Conservation (phyloP, 2,888 invertebrate genomes). For the Luperina testacea region DNA sequence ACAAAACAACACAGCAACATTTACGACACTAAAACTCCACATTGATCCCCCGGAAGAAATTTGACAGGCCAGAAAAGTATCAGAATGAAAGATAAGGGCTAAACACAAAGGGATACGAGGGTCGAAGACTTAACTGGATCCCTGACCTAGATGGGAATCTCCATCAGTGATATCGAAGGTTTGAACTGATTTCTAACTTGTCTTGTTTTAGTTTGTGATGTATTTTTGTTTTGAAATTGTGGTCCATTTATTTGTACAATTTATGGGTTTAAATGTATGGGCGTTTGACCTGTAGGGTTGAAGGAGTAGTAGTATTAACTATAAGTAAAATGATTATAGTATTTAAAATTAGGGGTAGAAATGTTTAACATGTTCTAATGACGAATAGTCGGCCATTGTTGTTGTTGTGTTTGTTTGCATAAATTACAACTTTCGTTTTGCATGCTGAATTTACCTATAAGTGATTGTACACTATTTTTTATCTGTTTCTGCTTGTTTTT, state of each 20-base stretch:
- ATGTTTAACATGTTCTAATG: not conserved
- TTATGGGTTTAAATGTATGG: not conserved
- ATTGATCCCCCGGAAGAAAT: constrained; percentile 56
- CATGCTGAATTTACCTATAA: too few species aligned
- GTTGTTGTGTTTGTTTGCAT: too few species aligned
- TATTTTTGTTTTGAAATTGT: constrained; percentile 6
- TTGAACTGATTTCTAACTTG: constrained; percentile 34
- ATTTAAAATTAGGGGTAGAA: not conserved
- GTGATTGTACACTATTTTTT: too few species aligned
- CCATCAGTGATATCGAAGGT: constrained; percentile 48
- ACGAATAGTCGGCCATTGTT: not conserved
- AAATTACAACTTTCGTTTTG: too few species aligned
- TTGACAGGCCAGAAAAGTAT: constrained; percentile 61
- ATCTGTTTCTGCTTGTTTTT: too few species aligned
- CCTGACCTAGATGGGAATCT: constrained; percentile 62
- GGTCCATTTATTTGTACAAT: not conserved
- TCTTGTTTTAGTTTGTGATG: constrained; percentile 29
- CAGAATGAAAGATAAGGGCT: constrained; percentile 61
- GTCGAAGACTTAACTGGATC: constrained; percentile 60
- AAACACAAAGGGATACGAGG: constrained; percentile 60
- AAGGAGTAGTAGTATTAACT: not conserved
- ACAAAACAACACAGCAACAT: constrained; percentile 33
- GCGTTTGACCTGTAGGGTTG: not conserved
- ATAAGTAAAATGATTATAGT: not conserved
- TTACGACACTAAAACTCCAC: constrained; percentile 33